A percentile compares a stretch with the other conserved stretches of the same genome.
Conservation (phyloP, 2,888 invertebrate species). For the Atethmia centrago region DNA sequence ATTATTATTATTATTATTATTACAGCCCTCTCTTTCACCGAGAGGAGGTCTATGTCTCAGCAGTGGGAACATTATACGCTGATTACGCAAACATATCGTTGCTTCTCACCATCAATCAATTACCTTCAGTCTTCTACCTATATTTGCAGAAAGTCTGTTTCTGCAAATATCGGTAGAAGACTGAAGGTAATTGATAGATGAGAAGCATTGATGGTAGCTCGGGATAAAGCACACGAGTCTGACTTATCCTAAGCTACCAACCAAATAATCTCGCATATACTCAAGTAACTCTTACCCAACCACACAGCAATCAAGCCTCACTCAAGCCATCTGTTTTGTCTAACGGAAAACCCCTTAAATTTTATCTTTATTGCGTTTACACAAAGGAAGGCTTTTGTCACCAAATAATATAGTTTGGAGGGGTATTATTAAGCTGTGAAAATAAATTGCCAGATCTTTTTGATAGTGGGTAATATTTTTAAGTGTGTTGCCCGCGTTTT, state of each 20-base stretch:
- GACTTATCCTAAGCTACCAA: constrained; percentile 3
- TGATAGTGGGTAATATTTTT: constrained; percentile 54
- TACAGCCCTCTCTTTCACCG: no score
- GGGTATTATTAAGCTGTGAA: constrained; percentile 63
- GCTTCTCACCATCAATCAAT: not conserved
- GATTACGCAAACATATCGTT: not conserved
- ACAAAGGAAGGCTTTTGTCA: constrained; percentile 67
- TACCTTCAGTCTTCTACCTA: not conserved
- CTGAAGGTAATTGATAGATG: not conserved
- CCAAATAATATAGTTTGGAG: constrained; percentile 54
- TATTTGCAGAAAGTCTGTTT: constrained; percentile 6
- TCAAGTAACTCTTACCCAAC: constrained; percentile 4
- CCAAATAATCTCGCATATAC: not conserved
- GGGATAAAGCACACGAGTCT: not conserved
- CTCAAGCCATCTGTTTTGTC: constrained; percentile 44
- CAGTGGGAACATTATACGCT: no score
- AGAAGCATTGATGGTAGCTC: no score
- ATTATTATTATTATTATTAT: no score
- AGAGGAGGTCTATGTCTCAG: no score
- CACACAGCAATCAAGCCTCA: constrained; percentile 31
- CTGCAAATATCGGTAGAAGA: not conserved
- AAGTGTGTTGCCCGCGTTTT: constrained; percentile 30
- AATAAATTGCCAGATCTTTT: constrained; percentile 63
- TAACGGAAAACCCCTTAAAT: constrained; percentile 65
- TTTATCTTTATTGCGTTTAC: constrained; percentile 71